phyloP scores from a whole-genome alignment of 2,113 vertebrate genomes.

The Larimichthys polyactis region DNA sequence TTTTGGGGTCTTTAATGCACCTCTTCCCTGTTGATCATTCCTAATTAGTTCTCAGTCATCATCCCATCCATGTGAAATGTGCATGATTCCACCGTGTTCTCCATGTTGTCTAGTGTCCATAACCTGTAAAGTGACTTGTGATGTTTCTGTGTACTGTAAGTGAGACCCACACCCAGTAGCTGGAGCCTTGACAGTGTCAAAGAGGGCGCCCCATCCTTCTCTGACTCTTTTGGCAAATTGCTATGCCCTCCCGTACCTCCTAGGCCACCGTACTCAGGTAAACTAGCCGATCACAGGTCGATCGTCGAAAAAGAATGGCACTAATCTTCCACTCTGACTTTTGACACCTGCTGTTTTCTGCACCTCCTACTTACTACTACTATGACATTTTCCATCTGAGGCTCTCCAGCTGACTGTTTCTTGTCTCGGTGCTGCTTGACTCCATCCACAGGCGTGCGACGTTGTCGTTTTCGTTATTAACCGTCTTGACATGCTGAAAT shows the following conservation, averaged over 20 bases:
- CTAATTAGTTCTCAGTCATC: neutral
- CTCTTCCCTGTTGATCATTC: neutral
- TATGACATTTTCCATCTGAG: slow-evolving; percentile 10
- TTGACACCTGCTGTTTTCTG: slow-evolving; percentile 57
- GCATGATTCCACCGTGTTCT: slow-evolving; percentile 17
- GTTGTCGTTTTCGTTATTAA: slow-evolving; percentile 32
- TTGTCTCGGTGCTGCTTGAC: slow-evolving; percentile 38
- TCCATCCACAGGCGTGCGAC: neutral
- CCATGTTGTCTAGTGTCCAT: slow-evolving; percentile 47
- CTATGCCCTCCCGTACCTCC: slow-evolving; percentile 95
- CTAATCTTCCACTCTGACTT: slow-evolving; percentile 74
- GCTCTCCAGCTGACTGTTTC: slow-evolving; percentile 14
- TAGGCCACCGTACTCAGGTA: slow-evolving; percentile 94
- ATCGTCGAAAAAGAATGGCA: slow-evolving; percentile 28
- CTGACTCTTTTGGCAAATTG: slow-evolving; percentile 91
- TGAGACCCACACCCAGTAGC: slow-evolving; percentile 93
- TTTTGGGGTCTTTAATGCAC: no score
- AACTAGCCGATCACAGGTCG: slow-evolving; percentile 38
- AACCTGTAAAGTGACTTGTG: slow-evolving; percentile 55
- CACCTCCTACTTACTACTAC: slow-evolving; percentile 27
- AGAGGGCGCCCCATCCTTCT: slow-evolving; percentile 87
- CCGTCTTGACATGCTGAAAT: slow-evolving; percentile 19
- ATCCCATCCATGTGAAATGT: slow-evolving; percentile 5
- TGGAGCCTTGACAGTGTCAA: slow-evolving; percentile 98
- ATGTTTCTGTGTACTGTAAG: slow-evolving; percentile 84